Percentiles rank a stretch among this genome's conserved stretches.
Evolutionary conservation across 1,140 invertebrate species (phyloP).

Genomic region (Scaptomyza pallida): DNA sequence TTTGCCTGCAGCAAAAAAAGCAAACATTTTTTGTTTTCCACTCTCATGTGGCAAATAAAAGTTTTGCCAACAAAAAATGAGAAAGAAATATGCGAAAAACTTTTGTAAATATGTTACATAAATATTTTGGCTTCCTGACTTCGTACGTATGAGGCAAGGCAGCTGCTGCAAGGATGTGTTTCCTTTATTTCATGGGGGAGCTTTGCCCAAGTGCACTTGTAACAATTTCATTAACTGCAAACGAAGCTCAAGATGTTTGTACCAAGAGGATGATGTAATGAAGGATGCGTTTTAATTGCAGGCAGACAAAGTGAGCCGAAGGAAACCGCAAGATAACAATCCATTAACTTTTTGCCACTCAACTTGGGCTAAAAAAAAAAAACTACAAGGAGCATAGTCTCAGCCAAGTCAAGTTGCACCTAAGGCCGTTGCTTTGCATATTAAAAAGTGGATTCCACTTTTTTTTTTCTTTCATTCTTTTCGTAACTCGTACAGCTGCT

Average conservation of each 20-base stretch:
- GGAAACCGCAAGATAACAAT: conserved; percentile 79
- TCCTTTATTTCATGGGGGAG: conserved; percentile 24
- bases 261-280: conserved; percentile 10
- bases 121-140: conserved; percentile 29
- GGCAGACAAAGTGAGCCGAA: conserved; percentile 51
- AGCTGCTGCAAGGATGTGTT: conserved; percentile 19
- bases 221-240: conserved; percentile 76
- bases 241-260: conserved; percentile 51
- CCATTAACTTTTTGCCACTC: conserved; percentile 81
- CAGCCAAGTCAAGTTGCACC: conserved; percentile 27
- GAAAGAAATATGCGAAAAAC: conserved; percentile 16
- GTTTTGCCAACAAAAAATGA: conserved; percentile 28
- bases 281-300: conserved; percentile 67
- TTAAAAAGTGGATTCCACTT: conserved; percentile 25
- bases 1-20: conserved; percentile 2
- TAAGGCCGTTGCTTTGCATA: conserved; percentile 63
- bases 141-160: conserved; percentile 8
- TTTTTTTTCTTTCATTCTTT: conserved; percentile 10
- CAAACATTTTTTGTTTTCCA: conserved; percentile 11
- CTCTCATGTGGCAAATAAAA: conserved; percentile 42
- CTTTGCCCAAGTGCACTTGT: conserved; percentile 42
- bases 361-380: conserved; percentile 57
- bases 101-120: conserved; percentile 28
- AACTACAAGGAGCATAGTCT: conserved; percentile 44
- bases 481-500: conserved; percentile 25